These are phyloP conservation scores for Oopsacas minuta DNA, from an alignment of 37 sponge, comb jelly and placozoan species.

Conservation along the genomic window DNA sequence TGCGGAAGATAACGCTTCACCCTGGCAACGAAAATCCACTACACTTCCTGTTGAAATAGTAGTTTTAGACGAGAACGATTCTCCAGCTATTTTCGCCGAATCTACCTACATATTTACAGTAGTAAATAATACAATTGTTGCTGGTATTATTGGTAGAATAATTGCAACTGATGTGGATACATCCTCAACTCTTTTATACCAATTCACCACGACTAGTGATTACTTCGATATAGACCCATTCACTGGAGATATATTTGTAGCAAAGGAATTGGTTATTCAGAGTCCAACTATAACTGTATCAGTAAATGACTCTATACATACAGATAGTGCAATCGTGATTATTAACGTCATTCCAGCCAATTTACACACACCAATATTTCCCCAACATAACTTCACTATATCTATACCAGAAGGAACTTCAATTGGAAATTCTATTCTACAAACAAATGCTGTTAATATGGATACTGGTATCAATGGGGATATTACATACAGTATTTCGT, in stretches of 20 bases:
- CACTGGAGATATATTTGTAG: neutral
- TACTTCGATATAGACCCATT: neutral
- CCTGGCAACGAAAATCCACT: neutral
- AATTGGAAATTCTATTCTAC: neutral
- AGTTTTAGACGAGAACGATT: neutral
- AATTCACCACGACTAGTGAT: neutral
- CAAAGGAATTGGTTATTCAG: neutral
- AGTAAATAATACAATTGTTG: neutral
- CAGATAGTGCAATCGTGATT: neutral
- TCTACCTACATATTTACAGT: neutral
- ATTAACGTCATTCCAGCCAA: neutral
- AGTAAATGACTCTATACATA: neutral
- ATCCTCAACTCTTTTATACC: neutral
- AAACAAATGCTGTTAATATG: neutral
- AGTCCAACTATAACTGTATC: neutral
- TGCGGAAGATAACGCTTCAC: constrained; percentile 13
- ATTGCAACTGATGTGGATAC: neutral
- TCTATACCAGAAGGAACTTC: neutral
- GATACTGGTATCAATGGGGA: neutral
- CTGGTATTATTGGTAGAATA: neutral
- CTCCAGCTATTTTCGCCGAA: neutral
- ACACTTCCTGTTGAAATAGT: neutral
- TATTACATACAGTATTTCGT: neutral
- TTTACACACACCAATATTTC: neutral
- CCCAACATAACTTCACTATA: neutral